These are phyloP conservation scores for Leucophenga maculata DNA, from an alignment of 2,888 invertebrate genomes.

Conservation along the genomic window DNA sequence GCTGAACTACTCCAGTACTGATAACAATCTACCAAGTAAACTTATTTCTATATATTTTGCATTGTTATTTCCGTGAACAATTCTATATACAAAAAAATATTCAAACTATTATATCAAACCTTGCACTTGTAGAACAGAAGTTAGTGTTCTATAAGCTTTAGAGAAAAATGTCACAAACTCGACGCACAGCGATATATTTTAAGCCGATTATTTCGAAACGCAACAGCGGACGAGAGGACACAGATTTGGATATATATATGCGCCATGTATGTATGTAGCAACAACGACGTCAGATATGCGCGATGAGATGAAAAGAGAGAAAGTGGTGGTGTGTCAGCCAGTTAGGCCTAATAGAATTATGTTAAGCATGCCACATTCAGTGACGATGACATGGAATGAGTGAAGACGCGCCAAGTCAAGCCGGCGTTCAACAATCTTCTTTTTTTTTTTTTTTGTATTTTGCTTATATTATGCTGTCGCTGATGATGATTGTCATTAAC, in stretches of 20 bases:
- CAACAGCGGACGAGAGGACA: too few relatives aligned
- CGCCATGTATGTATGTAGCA: neutral
- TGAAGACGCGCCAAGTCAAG: too few relatives aligned
- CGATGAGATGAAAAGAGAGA: slow-evolving; percentile 19
- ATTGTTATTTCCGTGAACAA: too few relatives aligned
- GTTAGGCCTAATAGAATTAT: slow-evolving; percentile 51
- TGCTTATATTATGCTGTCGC: slow-evolving; percentile 35
- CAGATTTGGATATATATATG: neutral
- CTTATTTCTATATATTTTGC: too few relatives aligned
- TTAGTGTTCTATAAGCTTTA: neutral
- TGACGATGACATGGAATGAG: neutral
- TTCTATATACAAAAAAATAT: slow-evolving; percentile 28
- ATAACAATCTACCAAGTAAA: too few relatives aligned
- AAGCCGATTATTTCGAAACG: slow-evolving; percentile 6
- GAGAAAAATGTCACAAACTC: slow-evolving; percentile 19
- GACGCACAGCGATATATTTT: slow-evolving; percentile 16
- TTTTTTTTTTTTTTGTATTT: slow-evolving; percentile 26
- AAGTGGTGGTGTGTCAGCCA: slow-evolving; percentile 31
- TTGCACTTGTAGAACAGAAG: neutral
- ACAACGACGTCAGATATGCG: neutral
- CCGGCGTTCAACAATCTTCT: neutral
- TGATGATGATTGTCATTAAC: slow-evolving; percentile 66
- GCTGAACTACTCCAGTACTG: too few relatives aligned
- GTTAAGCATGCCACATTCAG: slow-evolving; percentile 49
- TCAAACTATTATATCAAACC: neutral